phyloP scores from a whole-genome alignment of 2,113 vertebrate species.

The Oncorhynchus masou region DNA sequence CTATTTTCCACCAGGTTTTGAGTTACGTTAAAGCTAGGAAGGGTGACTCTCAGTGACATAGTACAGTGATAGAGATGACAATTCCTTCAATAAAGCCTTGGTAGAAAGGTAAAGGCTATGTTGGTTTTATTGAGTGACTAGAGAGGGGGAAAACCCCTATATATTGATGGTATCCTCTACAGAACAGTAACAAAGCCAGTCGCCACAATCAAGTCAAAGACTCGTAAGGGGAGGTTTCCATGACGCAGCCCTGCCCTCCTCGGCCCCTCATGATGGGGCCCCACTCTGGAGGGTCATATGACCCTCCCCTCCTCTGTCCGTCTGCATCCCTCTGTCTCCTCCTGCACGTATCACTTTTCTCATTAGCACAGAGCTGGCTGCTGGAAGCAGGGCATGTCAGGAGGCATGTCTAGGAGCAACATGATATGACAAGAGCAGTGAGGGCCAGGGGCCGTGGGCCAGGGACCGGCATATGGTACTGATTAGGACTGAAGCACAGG shows the following conservation, averaged over 20 bases:
- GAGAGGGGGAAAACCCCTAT: not conserved
- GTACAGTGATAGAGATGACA: too few species aligned
- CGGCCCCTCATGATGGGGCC: conserved; percentile 42
- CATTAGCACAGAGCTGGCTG: conserved; percentile 67
- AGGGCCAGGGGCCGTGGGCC: conserved; percentile 53
- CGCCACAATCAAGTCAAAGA: not conserved
- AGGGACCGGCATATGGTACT: conserved; percentile 72
- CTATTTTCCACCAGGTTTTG: conserved; percentile 37
- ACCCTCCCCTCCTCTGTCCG: conserved; percentile 46
- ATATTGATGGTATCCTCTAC: conserved; percentile 2
- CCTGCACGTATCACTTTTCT: conserved; percentile 65
- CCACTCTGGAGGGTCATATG: conserved; percentile 59
- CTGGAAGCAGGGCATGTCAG: conserved; percentile 72
- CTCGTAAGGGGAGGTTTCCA: conserved; percentile 28
- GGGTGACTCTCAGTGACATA: too few species aligned
- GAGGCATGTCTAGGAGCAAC: conserved; percentile 74
- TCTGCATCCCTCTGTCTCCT: conserved; percentile 39
- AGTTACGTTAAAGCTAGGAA: conserved; percentile 26
- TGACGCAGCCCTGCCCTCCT: conserved; percentile 3
- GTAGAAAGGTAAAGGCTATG: not conserved
- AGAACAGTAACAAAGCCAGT: conserved; percentile 3
- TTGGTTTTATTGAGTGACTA: not conserved
- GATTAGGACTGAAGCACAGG: conserved; percentile 73
- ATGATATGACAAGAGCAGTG: conserved; percentile 74
- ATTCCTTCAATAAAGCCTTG: not conserved